Conservation (phyloP, 2,113 vertebrate species). For the Sciurus niger region DNA sequence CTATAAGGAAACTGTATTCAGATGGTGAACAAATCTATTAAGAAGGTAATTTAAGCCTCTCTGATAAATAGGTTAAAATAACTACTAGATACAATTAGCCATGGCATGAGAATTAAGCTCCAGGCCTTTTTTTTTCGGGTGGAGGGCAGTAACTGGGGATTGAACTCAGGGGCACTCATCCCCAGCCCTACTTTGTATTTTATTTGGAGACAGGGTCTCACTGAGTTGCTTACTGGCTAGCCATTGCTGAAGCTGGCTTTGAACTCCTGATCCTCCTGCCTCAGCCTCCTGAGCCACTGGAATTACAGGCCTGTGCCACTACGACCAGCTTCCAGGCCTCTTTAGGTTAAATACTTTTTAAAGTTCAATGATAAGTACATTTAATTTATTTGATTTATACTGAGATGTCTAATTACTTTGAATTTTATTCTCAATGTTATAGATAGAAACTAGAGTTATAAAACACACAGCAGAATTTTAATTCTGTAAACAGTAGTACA, state of each 20-base stretch:
- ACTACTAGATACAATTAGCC: neutral
- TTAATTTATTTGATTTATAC: constrained; percentile 44
- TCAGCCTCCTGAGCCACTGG: too few relatives aligned
- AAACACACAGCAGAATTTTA: neutral
- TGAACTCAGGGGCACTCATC: too few relatives aligned
- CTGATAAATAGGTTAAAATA: constrained; percentile 48
- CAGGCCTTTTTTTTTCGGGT: too few relatives aligned
- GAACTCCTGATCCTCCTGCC: too few relatives aligned
- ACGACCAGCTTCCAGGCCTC: neutral
- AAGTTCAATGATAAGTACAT: constrained; percentile 43
- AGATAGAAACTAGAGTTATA: constrained; percentile 52
- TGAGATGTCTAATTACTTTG: neutral
- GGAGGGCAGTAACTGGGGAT: too few relatives aligned
- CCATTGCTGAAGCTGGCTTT: too few relatives aligned
- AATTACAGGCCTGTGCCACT: too few relatives aligned
- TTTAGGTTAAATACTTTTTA: constrained; percentile 50
- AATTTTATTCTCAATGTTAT: constrained; percentile 19
- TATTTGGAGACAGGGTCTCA: too few relatives aligned
- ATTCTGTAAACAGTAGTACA: neutral
- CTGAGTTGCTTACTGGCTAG: too few relatives aligned
- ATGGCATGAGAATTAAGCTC: neutral
- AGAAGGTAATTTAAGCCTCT: constrained; percentile 11
- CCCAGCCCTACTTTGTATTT: too few relatives aligned
- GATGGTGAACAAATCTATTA: neutral
- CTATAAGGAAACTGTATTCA: neutral